Percentiles rank a stretch among this genome's conserved stretches.
Evolutionary conservation across 2,888 invertebrate genomes (phyloP).

Genomic region (Zelleria hepariella): DNA sequence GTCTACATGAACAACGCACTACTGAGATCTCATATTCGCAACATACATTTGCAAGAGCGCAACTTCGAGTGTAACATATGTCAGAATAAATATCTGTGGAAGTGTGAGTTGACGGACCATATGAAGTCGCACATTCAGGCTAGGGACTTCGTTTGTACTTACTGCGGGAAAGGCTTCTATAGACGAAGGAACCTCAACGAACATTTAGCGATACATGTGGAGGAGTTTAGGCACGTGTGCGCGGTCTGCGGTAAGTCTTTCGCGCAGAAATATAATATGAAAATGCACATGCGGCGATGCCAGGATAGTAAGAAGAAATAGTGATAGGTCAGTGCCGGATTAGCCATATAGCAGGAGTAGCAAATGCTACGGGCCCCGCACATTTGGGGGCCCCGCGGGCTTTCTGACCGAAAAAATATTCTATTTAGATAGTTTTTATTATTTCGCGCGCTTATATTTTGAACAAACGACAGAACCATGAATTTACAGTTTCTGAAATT

Average conservation of each 20-base stretch:
- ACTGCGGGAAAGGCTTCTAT: not conserved
- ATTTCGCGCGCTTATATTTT: too few relatives aligned
- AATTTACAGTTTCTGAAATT: too few relatives aligned
- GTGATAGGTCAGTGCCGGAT: not conserved
- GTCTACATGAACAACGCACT: not conserved
- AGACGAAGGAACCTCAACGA: not conserved
- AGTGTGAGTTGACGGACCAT: conserved; percentile 2
- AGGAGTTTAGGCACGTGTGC: not conserved
- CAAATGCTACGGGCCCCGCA: too few relatives aligned
- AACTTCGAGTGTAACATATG: conserved; percentile 3
- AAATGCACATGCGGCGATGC: not conserved
- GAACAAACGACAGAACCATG: too few relatives aligned
- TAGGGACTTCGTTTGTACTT: not conserved
- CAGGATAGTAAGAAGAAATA: not conserved
- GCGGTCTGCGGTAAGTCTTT: not conserved
- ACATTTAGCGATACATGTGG: not conserved
- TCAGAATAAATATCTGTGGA: not conserved
- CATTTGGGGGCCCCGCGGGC: too few relatives aligned
- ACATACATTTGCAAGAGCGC: not conserved
- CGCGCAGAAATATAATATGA: conserved; percentile 1
- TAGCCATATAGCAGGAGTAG: too few relatives aligned
- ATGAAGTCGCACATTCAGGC: not conserved
- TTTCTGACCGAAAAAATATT: too few relatives aligned
- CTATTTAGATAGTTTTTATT: too few relatives aligned
- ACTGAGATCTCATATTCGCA: not conserved